A percentile compares a stretch with the other conserved stretches of the same genome.
phyloP scores from a whole-genome alignment of 2,113 vertebrate genomes.

The Halichoeres trimaculatus region DNA sequence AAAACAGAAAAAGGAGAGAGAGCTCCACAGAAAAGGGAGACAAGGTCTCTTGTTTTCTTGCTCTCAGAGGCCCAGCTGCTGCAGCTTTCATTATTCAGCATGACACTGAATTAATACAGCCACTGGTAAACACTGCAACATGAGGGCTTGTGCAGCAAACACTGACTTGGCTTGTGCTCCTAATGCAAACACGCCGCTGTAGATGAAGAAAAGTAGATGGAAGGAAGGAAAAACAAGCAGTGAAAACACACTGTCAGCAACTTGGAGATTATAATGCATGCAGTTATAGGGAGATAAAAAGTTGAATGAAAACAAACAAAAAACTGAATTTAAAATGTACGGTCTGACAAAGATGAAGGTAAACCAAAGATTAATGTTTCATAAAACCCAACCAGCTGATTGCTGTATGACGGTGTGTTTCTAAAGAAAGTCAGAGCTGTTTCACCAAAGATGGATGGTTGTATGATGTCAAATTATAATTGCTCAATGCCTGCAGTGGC shows the following conservation, averaged over 20 bases:
- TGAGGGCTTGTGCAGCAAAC: slow-evolving; percentile 42
- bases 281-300: neutral
- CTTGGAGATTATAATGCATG: neutral
- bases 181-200: slow-evolving; percentile 45
- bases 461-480: slow-evolving; percentile 1
- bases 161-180: slow-evolving; percentile 43
- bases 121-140: slow-evolving; percentile 60
- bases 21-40: slow-evolving; percentile 66
- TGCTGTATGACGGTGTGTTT: neutral
- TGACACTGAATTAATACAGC: slow-evolving; percentile 72
- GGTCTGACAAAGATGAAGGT: neutral
- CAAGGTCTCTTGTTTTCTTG: slow-evolving; percentile 67
- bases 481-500: neutral
- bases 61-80: slow-evolving; percentile 74
- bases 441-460: neutral
- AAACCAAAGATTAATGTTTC: neutral
- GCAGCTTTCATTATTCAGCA: slow-evolving; percentile 75
- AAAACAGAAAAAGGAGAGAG: slow-evolving; percentile 69
- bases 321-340: neutral
- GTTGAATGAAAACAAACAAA: neutral
- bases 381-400: slow-evolving; percentile 1
- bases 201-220: slow-evolving; percentile 9
- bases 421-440: neutral
- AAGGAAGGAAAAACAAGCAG: slow-evolving; percentile 27
- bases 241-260: slow-evolving; percentile 19